These are phyloP conservation scores for Lerista edwardsae DNA, from an alignment of 2,797 vertebrate species.

Conservation along the genomic window DNA sequence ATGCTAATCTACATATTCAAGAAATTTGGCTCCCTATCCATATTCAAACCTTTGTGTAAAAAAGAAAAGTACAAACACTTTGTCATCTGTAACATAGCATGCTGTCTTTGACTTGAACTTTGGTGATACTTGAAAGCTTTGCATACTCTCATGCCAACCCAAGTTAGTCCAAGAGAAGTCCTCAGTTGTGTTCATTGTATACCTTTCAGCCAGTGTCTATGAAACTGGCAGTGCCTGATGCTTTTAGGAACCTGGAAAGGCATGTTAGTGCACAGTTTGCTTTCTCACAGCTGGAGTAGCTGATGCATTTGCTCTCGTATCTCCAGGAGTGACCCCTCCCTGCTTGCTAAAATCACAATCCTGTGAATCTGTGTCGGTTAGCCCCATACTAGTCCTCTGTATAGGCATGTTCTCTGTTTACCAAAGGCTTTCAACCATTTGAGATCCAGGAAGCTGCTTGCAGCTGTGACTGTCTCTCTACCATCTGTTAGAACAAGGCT, in stretches of 20 bases:
- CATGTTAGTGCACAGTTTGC: not conserved
- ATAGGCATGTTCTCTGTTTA: not conserved
- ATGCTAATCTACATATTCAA: not conserved
- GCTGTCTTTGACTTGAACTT: not conserved
- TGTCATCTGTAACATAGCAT: not conserved
- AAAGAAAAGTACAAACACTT: not conserved
- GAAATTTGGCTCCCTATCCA: not conserved
- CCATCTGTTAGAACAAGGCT: not conserved
- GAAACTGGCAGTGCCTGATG: not conserved
- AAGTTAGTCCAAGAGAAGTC: not conserved
- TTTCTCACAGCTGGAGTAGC: not conserved
- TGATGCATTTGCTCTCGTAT: too few relatives aligned
- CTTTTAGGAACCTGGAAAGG: not conserved
- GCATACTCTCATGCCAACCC: not conserved
- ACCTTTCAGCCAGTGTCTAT: not conserved
- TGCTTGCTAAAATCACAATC: conserved; percentile 2
- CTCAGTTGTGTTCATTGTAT: not conserved
- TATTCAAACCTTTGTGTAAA: not conserved
- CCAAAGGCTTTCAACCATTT: not conserved
- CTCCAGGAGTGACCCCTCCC: not conserved
- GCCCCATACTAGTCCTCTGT: not conserved
- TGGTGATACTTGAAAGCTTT: not conserved
- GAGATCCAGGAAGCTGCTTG: conserved; percentile 8
- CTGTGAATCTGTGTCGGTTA: not conserved
- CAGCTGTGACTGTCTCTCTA: conserved; percentile 7